Percentiles rank a stretch among this genome's conserved stretches.
Conservation (phyloP, 2,113 vertebrate species). For the Odontesthes bonariensis region DNA sequence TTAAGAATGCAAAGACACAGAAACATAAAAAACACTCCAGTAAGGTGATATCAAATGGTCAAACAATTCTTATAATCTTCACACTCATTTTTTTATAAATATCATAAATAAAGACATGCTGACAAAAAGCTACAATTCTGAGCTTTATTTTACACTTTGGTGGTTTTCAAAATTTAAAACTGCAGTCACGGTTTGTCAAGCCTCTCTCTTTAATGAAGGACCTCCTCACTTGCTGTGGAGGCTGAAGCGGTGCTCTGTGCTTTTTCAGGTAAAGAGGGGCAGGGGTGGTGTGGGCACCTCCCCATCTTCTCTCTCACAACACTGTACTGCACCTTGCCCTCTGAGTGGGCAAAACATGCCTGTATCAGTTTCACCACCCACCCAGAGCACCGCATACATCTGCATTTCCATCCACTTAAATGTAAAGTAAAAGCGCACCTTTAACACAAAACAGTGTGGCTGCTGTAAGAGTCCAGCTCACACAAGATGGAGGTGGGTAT, state of each 20-base stretch:
- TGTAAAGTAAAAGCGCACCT: slow-evolving; percentile 84
- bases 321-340: slow-evolving; percentile 73
- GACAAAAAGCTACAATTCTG: background rate
- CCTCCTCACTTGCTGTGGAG: slow-evolving; percentile 73
- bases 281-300: slow-evolving; percentile 76
- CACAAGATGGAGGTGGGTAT: slow-evolving; percentile 77
- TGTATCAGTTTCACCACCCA: slow-evolving; percentile 84
- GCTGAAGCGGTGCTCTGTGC: slow-evolving; percentile 71
- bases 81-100: no score
- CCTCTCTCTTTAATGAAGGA: slow-evolving; percentile 61
- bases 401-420: slow-evolving; percentile 84
- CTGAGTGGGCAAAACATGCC: slow-evolving; percentile 76
- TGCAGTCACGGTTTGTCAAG: slow-evolving; percentile 35
- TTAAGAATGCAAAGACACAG: background rate
- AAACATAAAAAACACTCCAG: background rate
- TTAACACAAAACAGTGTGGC: slow-evolving; percentile 79
- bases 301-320: slow-evolving; percentile 75
- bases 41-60: no score
- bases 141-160: slow-evolving; percentile 19
- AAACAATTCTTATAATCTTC: no score
- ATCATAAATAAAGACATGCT: background rate
- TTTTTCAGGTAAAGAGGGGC: slow-evolving; percentile 78
- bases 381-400: slow-evolving; percentile 78
- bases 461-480: slow-evolving; percentile 74
- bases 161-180: slow-evolving; percentile 51